phyloP scores from a whole-genome alignment of 2,888 invertebrate species.

The Ptilodon capucinus region DNA sequence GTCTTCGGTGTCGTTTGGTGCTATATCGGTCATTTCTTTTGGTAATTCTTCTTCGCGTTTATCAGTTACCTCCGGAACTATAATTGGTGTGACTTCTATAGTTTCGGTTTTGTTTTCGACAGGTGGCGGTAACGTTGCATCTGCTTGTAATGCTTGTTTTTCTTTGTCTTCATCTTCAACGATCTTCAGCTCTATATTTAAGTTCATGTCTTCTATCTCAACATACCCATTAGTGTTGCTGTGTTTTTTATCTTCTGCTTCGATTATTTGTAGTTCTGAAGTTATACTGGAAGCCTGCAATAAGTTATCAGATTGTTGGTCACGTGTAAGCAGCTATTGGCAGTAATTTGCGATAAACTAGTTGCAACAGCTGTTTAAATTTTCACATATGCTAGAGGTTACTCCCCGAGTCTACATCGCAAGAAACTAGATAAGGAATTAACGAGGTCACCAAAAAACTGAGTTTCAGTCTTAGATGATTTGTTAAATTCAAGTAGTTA shows the following conservation, averaged over 20 bases:
- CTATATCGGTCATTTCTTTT: constrained; percentile 18
- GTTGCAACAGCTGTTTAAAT: background rate
- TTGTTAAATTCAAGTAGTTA: too few species aligned
- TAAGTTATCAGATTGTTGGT: constrained; percentile 4
- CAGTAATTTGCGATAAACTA: background rate
- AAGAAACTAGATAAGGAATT: background rate
- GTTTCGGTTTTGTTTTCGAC: constrained; percentile 14
- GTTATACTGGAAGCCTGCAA: constrained; percentile 58
- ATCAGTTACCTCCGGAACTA: constrained; percentile 13
- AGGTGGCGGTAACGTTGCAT: constrained; percentile 13
- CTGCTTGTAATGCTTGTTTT: constrained; percentile 19
- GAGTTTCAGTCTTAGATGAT: too few species aligned
- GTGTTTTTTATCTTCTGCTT: constrained; percentile 41
- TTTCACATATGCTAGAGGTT: background rate
- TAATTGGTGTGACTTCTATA: constrained; percentile 8
- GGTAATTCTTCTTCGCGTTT: constrained; percentile 15
- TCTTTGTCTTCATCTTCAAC: constrained; percentile 70
- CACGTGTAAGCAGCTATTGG: background rate
- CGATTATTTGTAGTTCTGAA: constrained; percentile 54
- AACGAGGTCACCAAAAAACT: background rate
- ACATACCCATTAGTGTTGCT: constrained; percentile 48
- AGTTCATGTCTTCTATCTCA: constrained; percentile 62
- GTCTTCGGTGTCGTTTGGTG: constrained; percentile 25
- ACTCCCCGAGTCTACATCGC: background rate
- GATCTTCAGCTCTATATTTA: constrained; percentile 74